Percentiles rank a stretch among this genome's conserved stretches.
Conservation (phyloP, 2,888 invertebrate species). For the Dolichomitus sp. region DNA sequence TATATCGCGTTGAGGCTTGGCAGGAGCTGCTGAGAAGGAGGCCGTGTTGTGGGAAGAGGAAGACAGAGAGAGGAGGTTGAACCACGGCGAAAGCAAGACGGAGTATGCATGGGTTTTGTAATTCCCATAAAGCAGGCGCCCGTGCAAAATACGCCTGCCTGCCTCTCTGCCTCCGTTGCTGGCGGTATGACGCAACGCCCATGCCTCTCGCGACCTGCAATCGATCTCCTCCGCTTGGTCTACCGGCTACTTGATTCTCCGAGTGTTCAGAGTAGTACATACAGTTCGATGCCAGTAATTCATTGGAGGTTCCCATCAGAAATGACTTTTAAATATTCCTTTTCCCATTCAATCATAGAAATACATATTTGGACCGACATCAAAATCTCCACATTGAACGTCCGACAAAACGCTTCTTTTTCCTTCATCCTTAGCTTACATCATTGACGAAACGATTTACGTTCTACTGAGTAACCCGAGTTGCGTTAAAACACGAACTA, state of each 20-base stretch:
- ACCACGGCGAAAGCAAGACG: slow-evolving; percentile 7
- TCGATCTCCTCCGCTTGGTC: slow-evolving; percentile 62
- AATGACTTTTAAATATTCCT: background rate
- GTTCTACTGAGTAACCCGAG: background rate
- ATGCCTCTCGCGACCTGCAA: slow-evolving; percentile 65
- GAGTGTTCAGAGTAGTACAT: slow-evolving; percentile 8
- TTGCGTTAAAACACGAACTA: slow-evolving; percentile 1
- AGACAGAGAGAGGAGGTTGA: background rate
- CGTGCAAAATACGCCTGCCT: slow-evolving; percentile 63
- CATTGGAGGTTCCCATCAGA: background rate
- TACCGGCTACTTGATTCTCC: slow-evolving; percentile 28
- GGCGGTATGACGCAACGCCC: slow-evolving; percentile 68
- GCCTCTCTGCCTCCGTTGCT: slow-evolving; percentile 34
- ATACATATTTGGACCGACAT: background rate
- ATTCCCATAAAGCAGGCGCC: slow-evolving; percentile 69
- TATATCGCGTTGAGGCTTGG: slow-evolving; percentile 51
- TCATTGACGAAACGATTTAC: background rate
- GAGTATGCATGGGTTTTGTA: slow-evolving; percentile 64
- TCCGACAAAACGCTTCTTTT: background rate
- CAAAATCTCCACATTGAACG: background rate
- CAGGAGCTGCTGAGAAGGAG: slow-evolving; percentile 50
- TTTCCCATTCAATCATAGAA: background rate
- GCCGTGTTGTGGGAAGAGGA: slow-evolving; percentile 22
- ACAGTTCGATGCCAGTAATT: background rate
- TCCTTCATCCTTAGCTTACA: background rate